These are phyloP conservation scores for Rhagophthalmus giganteus DNA, from an alignment of 2,888 invertebrate genomes.

Conservation along the genomic window DNA sequence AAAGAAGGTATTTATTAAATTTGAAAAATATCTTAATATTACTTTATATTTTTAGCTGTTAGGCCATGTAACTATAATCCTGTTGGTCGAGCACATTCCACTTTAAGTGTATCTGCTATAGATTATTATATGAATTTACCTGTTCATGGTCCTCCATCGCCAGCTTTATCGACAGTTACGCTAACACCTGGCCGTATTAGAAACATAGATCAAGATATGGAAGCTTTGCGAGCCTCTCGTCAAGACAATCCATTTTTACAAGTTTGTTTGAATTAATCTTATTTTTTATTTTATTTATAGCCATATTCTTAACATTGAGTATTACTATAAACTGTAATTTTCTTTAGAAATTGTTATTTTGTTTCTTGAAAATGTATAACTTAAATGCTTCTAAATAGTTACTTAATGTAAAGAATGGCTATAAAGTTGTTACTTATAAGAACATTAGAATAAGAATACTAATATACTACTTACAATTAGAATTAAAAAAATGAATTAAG, in stretches of 20 bases:
- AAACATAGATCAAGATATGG: constrained; percentile 84
- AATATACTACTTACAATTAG: too few species aligned
- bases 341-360: background rate
- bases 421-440: too few species aligned
- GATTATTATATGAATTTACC: constrained; percentile 53
- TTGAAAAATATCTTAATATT: constrained; percentile 1
- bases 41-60: constrained; percentile 22
- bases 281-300: too few species aligned
- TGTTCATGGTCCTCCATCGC: constrained; percentile 55
- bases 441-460: too few species aligned
- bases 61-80: constrained; percentile 37
- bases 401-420: too few species aligned
- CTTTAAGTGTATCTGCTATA: constrained; percentile 52
- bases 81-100: constrained; percentile 51
- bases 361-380: too few species aligned
- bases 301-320: too few species aligned
- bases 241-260: constrained; percentile 85
- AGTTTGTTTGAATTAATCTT: too few species aligned
- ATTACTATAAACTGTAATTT: too few species aligned
- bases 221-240: constrained; percentile 75
- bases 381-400: too few species aligned
- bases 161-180: constrained; percentile 66
- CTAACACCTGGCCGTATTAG: constrained; percentile 74
- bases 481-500: background rate
- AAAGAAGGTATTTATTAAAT: constrained; percentile 21